Percentiles rank a stretch among this genome's conserved stretches.
Conservation (phyloP, 1,140 invertebrate genomes). For the Lasaia peninsularis region DNA sequence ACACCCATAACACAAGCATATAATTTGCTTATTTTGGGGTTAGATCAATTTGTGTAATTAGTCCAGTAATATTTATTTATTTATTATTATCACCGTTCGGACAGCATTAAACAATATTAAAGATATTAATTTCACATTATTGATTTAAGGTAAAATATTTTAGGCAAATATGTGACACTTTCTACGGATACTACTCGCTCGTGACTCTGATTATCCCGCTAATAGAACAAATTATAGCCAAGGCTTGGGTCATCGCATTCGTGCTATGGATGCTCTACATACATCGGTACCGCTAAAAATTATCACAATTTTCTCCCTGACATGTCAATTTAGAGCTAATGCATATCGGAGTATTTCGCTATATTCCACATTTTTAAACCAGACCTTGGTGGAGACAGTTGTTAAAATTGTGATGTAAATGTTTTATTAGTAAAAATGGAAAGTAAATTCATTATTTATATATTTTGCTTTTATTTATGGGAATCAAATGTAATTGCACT, state of each 20-base stretch:
- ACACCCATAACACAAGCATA: no score
- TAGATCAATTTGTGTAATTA: no score
- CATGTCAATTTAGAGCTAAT: constrained; percentile 45
- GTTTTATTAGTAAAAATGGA: constrained; percentile 43
- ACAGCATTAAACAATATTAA: no score
- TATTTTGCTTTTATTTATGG: constrained; percentile 39
- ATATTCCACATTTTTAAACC: constrained; percentile 50
- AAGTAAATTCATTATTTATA: constrained; percentile 28
- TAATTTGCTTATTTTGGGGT: no score
- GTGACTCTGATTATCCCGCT: constrained; percentile 59
- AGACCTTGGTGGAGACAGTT: constrained; percentile 38
- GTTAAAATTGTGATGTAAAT: constrained; percentile 36
- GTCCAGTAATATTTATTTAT: no score
- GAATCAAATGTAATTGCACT: constrained; percentile 33
- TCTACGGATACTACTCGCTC: constrained; percentile 40
- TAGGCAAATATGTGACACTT: constrained; percentile 70
- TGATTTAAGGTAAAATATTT: constrained; percentile 34
- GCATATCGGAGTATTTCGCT: constrained; percentile 31
- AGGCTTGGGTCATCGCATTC: constrained; percentile 47
- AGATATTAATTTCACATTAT: no score
- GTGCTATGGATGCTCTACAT: constrained; percentile 59
- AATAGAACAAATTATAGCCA: constrained; percentile 63
- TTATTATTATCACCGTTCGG: background rate
- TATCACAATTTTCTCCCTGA: constrained; percentile 58
- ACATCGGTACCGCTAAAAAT: constrained; percentile 67